Evolutionary conservation across 2,797 vertebrate species (phyloP), one percentile per base, ranked within the genome.

Genomic region (Clarias platycephalus): DNA sequence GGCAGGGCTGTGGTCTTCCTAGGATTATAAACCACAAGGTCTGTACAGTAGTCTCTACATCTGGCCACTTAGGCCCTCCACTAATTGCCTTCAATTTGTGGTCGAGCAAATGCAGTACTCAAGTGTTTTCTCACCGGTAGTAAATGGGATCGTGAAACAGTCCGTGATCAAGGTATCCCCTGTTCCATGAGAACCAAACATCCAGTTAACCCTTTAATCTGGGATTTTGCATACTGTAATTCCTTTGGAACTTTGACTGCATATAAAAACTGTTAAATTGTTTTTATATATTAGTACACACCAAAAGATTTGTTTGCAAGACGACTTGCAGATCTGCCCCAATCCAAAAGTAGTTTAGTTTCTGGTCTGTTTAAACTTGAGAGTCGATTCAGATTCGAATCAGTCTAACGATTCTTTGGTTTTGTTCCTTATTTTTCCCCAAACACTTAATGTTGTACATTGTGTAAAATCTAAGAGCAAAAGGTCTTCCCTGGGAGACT

Each of bases 1-100:
- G 87, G 60, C 84, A 84, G 40, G 40, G 15, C 31, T 40, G 75
- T 76, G 53, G 49, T 49, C 40, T 72, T 16, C 8, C 26, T 76
- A 31, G 18, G 74, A 31, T 76, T 76, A 44, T 12, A 64, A 49
- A 80, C 60, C 34, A 80, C 60, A 80, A 44, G 2, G 37, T 31
- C 40, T 80, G 40, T 64, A 80, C 40, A 31, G 34, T 78, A 34
- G 22, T 40, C 58, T 26, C 34, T 8, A 40, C 20, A 60, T n/a
- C 75, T n/a, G 53, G 20, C 22, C 6, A 26, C 28, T 62, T 62
- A 16, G 31, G 57, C 40, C 22, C 18, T 40, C 16, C 40, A 24
- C 34, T 40, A 78, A 62, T 78, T 40, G 13, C 7, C 57, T 24
- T 5, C 57, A 31, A 57, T 75, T 76, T 58, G 74, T 76, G n/a